A percentile compares a stretch with the other conserved stretches of the same genome.
phyloP scores from a whole-genome alignment of 2,888 invertebrate species.

The Hecatera dysodea region DNA sequence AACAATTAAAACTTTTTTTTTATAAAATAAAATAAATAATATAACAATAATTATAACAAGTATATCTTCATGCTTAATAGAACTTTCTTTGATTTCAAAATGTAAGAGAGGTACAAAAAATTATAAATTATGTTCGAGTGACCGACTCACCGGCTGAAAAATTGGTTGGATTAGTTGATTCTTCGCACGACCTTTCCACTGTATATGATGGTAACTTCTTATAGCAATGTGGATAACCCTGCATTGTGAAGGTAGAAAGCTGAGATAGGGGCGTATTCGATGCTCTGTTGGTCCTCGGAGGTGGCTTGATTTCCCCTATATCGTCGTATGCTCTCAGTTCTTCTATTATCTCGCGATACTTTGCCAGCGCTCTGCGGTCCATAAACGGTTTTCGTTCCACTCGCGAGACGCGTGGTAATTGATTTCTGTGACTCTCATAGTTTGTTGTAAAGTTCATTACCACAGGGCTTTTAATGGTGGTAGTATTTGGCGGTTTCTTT shows the following conservation, averaged over 20 bases:
- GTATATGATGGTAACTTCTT: constrained; percentile 32
- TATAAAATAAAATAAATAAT: background rate
- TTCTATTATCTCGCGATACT: constrained; percentile 83
- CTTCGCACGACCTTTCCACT: constrained; percentile 51
- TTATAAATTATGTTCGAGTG: background rate
- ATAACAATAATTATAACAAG: background rate
- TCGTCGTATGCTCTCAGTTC: constrained; percentile 79
- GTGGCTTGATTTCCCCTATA: constrained; percentile 74
- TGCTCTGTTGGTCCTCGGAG: constrained; percentile 80
- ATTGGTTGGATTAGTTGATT: background rate
- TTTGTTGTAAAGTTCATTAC: constrained; percentile 79
- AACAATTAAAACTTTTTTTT: background rate
- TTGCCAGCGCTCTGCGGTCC: constrained; percentile 76
- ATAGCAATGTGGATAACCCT: constrained; percentile 7
- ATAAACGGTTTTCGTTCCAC: constrained; percentile 54
- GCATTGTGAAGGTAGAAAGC: constrained; percentile 67
- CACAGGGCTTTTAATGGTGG: constrained; percentile 70
- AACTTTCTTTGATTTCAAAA: constrained; percentile 2
- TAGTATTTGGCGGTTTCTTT: constrained; percentile 63
- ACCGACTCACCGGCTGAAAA: constrained; percentile 36
- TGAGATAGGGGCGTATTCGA: constrained; percentile 76
- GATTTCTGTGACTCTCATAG: constrained; percentile 68
- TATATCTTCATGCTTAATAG: background rate
- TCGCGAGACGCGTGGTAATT: constrained; percentile 40
- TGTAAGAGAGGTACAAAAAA: background rate